Evolutionary conservation across 2,797 vertebrate species (phyloP).

Genomic region (Takifugu rubripes): DNA sequence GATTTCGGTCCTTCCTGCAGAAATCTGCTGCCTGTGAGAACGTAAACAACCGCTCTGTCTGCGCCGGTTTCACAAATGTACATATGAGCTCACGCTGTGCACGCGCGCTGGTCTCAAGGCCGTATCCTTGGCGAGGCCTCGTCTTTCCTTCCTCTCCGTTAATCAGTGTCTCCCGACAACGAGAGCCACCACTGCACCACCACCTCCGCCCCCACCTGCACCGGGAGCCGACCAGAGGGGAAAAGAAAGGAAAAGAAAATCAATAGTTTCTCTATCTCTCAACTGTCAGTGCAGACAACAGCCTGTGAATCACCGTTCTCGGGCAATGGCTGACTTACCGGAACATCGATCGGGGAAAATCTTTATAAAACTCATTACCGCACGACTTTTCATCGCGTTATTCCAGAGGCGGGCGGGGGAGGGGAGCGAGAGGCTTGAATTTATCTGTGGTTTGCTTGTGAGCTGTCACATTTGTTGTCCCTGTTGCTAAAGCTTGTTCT

Average conservation of each 20-base stretch:
- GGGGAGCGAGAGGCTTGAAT: slow-evolving; percentile 38
- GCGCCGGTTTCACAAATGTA: slow-evolving; percentile 18
- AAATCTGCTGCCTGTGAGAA: slow-evolving; percentile 55
- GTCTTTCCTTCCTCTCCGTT: slow-evolving; percentile 58
- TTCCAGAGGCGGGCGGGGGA: background rate
- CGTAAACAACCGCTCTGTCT: slow-evolving; percentile 45
- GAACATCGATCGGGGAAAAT: slow-evolving; percentile 77
- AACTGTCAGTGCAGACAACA: slow-evolving; percentile 54
- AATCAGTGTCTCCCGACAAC: slow-evolving; percentile 70
- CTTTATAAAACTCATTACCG: slow-evolving; percentile 79
- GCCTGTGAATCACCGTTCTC: slow-evolving; percentile 72
- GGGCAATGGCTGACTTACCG: slow-evolving; percentile 68
- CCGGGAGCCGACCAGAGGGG: slow-evolving; percentile 11
- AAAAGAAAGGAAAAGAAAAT: slow-evolving; percentile 55
- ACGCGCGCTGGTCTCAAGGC: slow-evolving; percentile 44
- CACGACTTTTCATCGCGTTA: slow-evolving; percentile 65
- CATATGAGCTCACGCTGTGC: slow-evolving; percentile 2
- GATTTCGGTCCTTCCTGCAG: slow-evolving; percentile 1
- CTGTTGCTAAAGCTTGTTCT: slow-evolving; percentile 20
- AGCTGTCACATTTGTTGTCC: slow-evolving; percentile 30
- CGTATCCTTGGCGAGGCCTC: slow-evolving; percentile 37
- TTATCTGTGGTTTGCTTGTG: slow-evolving; percentile 49
- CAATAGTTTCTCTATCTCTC: slow-evolving; percentile 70
- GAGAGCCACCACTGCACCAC: slow-evolving; percentile 1
- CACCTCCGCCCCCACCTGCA: slow-evolving; percentile 19